These are phyloP conservation scores for Lepidocyrtoides sp. DNA, from an alignment of 2,888 invertebrate species.

Conservation along the genomic window DNA sequence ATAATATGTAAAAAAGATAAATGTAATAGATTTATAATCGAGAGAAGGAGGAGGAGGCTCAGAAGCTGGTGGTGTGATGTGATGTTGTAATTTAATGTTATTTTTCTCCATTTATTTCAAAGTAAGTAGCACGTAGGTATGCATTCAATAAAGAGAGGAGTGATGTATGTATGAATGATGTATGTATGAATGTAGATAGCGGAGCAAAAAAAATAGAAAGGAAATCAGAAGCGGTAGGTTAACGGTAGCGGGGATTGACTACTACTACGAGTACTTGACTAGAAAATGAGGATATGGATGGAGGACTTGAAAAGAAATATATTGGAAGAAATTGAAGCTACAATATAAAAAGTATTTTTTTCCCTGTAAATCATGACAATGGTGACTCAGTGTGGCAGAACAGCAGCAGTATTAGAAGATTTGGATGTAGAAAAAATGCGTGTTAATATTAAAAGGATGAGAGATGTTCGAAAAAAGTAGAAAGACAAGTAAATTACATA, in stretches of 20 bases:
- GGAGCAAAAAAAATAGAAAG: neutral
- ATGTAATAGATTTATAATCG: conserved; percentile 28
- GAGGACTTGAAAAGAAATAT: neutral
- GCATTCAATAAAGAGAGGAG: neutral
- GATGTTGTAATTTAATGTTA: neutral
- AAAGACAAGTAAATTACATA: neutral
- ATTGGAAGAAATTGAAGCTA: neutral
- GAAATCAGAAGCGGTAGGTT: neutral
- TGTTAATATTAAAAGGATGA: neutral
- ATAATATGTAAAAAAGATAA: conserved; percentile 10
- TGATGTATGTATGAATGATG: neutral
- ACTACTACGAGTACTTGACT: conserved; percentile 19
- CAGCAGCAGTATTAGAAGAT: too few relatives aligned
- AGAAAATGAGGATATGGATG: neutral
- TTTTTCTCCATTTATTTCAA: neutral
- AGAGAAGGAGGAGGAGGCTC: neutral
- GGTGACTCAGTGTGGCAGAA: too few relatives aligned
- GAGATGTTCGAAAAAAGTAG: neutral
- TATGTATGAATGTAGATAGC: neutral
- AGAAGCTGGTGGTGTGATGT: neutral
- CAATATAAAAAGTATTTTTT: conserved; percentile 4
- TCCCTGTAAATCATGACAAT: neutral
- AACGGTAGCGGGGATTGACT: neutral
- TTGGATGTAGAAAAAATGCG: too few relatives aligned
- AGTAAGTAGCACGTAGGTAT: neutral